These are phyloP conservation scores for Chorisops tibialis DNA, from an alignment of 2,888 invertebrate species.

Conservation along the genomic window DNA sequence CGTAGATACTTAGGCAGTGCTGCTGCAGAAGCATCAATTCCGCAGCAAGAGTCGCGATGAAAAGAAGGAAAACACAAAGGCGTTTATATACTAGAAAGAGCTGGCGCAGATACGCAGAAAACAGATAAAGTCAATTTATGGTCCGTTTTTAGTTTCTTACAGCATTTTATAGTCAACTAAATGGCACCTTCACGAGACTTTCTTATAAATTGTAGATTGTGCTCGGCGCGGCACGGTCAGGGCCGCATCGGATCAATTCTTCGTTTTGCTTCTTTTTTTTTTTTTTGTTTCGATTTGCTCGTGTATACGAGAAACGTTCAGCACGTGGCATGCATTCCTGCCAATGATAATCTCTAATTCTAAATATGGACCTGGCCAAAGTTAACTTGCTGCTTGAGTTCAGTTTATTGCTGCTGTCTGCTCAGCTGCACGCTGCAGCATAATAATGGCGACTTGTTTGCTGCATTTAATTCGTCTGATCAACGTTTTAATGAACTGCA, in stretches of 20 bases:
- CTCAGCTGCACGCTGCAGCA: no score
- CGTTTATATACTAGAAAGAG: background rate
- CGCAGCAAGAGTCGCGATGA: no score
- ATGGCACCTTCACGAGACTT: no score
- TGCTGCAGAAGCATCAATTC: no score
- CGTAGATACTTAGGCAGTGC: no score
- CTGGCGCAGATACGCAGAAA: constrained; percentile 18
- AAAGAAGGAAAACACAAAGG: no score
- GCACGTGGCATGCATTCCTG: constrained; percentile 22
- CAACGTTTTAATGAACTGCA: no score
- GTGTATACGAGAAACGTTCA: constrained; percentile 13
- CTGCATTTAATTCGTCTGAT: no score
- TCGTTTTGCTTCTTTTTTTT: background rate
- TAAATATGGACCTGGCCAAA: constrained; percentile 21
- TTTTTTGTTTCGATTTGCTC: constrained; percentile 16
- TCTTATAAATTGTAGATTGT: no score
- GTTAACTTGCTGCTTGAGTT: background rate
- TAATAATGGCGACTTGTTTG: no score
- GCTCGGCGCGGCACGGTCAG: no score
- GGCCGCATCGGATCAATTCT: no score
- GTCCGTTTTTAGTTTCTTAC: constrained; percentile 28
- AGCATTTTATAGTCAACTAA: constrained; percentile 27
- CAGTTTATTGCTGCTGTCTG: background rate
- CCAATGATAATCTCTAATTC: constrained; percentile 17
- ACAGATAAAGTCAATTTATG: constrained; percentile 32